Percentiles rank a stretch among this genome's conserved stretches.
These are phyloP conservation scores for Meiosimyza platycephala DNA, from an alignment of 2,888 invertebrate genomes.

Conservation along the genomic window DNA sequence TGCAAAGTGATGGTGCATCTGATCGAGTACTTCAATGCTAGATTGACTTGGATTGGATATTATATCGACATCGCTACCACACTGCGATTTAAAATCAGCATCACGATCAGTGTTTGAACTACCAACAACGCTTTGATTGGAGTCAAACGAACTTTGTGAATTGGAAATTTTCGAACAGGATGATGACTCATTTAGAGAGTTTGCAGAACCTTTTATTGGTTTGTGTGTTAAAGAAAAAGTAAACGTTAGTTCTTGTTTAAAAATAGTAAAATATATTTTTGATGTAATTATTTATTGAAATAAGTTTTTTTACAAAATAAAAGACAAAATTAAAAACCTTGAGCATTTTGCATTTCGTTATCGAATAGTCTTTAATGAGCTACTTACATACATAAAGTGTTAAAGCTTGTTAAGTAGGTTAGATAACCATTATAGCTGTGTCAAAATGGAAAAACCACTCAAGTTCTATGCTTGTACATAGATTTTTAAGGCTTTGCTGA, in stretches of 20 bases:
- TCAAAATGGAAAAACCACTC: too few species aligned
- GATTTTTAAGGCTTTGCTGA: too few species aligned
- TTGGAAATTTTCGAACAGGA: constrained; percentile 66
- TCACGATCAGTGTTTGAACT: constrained; percentile 64
- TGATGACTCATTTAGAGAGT: constrained; percentile 66
- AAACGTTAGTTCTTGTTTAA: neutral
- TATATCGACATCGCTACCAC: constrained; percentile 77
- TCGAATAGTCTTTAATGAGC: too few species aligned
- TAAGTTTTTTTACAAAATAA: neutral
- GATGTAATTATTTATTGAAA: neutral
- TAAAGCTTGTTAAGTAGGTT: too few species aligned
- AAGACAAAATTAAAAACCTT: neutral
- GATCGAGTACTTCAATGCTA: constrained; percentile 75
- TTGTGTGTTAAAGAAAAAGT: neutral
- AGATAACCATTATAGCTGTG: too few species aligned
- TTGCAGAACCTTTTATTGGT: constrained; percentile 64
- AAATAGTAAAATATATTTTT: neutral
- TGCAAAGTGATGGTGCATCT: constrained; percentile 48
- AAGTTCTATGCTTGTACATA: too few species aligned
- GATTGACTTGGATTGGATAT: constrained; percentile 79
- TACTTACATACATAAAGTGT: too few species aligned
- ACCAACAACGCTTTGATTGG: constrained; percentile 66
- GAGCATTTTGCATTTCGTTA: neutral
- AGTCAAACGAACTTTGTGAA: constrained; percentile 65
- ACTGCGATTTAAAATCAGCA: constrained; percentile 60